Conservation (phyloP, 2,113 vertebrate species). For the Naja naja region DNA sequence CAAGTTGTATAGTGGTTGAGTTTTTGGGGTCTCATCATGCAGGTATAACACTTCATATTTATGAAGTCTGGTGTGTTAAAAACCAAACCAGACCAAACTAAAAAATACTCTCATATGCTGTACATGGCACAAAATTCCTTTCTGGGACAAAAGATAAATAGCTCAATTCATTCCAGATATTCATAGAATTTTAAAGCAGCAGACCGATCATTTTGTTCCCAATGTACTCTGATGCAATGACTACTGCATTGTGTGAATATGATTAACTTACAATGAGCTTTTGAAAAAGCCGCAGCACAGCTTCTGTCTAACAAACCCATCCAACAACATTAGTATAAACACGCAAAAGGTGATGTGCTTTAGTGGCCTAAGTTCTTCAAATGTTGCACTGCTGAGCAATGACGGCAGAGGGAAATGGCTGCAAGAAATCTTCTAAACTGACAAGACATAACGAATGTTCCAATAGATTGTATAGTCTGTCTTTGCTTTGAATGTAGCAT, state of each 20-base stretch:
- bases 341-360: not conserved
- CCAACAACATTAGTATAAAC: not conserved
- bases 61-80: not conserved
- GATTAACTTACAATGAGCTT: not conserved
- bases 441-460: conserved; percentile 19
- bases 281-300: not conserved
- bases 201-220: not conserved
- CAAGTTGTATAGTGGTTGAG: not conserved
- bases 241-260: not conserved
- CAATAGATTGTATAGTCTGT: not conserved
- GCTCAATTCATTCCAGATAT: not conserved
- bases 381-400: conserved; percentile 14
- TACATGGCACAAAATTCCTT: not conserved
- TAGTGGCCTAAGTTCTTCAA: conserved; percentile 18
- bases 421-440: not conserved
- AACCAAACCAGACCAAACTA: not conserved
- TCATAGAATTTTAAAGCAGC: not conserved
- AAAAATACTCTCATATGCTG: not conserved
- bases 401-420: conserved; percentile 19
- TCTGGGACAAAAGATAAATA: not conserved
- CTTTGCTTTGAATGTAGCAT: not conserved
- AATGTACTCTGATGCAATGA: conserved; percentile 17
- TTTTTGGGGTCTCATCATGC: not conserved
- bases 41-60: not conserved
- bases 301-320: conserved; percentile 8